Conservation (phyloP, 2,113 vertebrate species). For the Bungarus multicinctus region DNA sequence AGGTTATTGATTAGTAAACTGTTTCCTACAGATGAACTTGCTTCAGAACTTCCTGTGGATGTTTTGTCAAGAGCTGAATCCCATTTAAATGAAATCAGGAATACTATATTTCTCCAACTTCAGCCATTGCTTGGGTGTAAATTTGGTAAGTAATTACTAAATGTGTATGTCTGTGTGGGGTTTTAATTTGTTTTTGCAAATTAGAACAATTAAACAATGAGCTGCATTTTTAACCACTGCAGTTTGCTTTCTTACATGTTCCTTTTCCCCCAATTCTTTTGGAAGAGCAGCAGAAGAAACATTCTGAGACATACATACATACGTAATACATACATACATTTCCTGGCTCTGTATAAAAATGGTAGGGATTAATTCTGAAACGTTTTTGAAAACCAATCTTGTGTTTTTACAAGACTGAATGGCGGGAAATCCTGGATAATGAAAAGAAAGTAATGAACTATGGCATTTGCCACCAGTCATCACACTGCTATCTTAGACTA, state of each 20-base stretch:
- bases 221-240: not conserved
- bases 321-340: too few species aligned
- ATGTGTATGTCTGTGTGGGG: not conserved
- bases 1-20: not conserved
- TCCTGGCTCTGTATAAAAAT: not conserved
- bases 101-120: slow-evolving; percentile 73
- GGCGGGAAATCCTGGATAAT: not conserved
- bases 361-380: not conserved
- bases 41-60: slow-evolving; percentile 50
- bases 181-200: not conserved
- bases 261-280: not conserved
- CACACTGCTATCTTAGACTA: not conserved
- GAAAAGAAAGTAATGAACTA: not conserved
- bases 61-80: slow-evolving; percentile 71
- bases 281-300: not conserved
- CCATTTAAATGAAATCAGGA: slow-evolving; percentile 76
- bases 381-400: not conserved
- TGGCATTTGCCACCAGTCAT: not conserved
- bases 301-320: too few species aligned
- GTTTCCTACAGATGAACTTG: slow-evolving; percentile 32
- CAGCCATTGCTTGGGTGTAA: slow-evolving; percentile 78
- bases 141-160: slow-evolving; percentile 77
- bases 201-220: not conserved
- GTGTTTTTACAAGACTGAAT: not conserved
- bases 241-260: not conserved